Base-by-base conservation (phyloP, 1,140 invertebrate genomes). In the Sitobion miscanthi region DNA sequence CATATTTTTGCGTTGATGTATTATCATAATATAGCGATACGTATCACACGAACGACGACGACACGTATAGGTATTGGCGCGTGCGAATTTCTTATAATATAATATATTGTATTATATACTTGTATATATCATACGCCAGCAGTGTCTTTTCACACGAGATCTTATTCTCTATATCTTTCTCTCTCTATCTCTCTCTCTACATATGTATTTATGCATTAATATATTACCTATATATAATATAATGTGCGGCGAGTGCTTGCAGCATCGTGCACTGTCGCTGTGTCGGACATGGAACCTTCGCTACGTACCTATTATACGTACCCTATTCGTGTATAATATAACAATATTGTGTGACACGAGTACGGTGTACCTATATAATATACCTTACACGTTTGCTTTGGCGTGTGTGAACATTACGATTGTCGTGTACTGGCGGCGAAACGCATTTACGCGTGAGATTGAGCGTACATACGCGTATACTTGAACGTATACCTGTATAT, bases 311-410 rank as follows among this genome's bases (percentile, higher is more conserved):
- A n/a, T 77, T n/a, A 17, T 14, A 35, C 14, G 5, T 14, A 35
- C 14, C 30, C 30, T n/a, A n/a, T 77, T 8, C 23, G 30, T 6
- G 14, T 6, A 69, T n/a, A 62, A 62, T 62, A 30, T 14, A 69
- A 69, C 62, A n/a, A 69, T 69, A 69, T 77, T 77, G 62, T 77
- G 62, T n/a, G 62, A 77, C 62, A 77, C 62, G 62, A 77, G n/a
- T 77, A 35, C 62, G 17, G 62, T n/a, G 62, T 77, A 77, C 62
- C 14, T 77, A 77, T 77, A 69, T 69, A 62, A 17, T 7, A 23
- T 30, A n/a, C 9, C 4, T 21, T n/a, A 77, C 30, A 77, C 62
- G 30, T 77, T 77, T 77, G 30, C 30, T 77, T 77, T n/a, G 62
- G 62, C n/a, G 62, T 77, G 62, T 77, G 30, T 77, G 62, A 77